Base-by-base conservation (phyloP, 2,797 vertebrate species). In the Pangasius krempfi region DNA sequence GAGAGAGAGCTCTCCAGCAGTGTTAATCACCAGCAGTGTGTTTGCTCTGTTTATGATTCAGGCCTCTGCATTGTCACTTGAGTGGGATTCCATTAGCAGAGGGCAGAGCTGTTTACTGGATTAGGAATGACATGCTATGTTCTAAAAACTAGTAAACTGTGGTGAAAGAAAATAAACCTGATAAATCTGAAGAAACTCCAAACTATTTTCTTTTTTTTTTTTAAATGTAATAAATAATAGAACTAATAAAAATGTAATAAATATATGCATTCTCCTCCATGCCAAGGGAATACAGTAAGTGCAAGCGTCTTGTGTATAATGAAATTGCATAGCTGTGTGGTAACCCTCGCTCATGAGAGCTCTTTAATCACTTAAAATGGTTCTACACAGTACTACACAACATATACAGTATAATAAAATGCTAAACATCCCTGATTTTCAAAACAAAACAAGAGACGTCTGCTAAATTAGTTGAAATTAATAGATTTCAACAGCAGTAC, bases 11-110 rank as follows among this genome's bases (percentile, higher is more conserved):
- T 75, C 72, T 75, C 40, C 44, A 76, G 47, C 47, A 54, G 56
- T 88, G 87, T 87, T 90, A 91, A 92, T 92, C 56, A 66, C n/a
- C 58, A 75, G 72, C 87, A 60, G 82, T 90, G 64, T 90, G 84
- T 92, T 82, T 86, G 84, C 82, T 62, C 79, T 70, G 73, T 89
- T 89, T 90, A 88, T 86, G 66, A 79, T 70, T 68, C 64, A 86
- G 84, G 79, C 85, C 87, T 89, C 70, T 33, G 47, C 86, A 66
- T 85, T 37, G 60, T 80, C 88, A 91, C 79, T 82, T 79, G 85
- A 84, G 70, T 56, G 50, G 73, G 78, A 86, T 90, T 88, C 58
- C 58, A 90, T 89, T 79, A 88, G 75, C 60, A 68, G 40, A 80
- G 68, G 73, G 50, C 80, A 88, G n/a, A 85, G 47, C 64, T 50